Base-by-base conservation (phyloP, 1,140 invertebrate genomes). In the Leptinotarsa undecemlineata region DNA sequence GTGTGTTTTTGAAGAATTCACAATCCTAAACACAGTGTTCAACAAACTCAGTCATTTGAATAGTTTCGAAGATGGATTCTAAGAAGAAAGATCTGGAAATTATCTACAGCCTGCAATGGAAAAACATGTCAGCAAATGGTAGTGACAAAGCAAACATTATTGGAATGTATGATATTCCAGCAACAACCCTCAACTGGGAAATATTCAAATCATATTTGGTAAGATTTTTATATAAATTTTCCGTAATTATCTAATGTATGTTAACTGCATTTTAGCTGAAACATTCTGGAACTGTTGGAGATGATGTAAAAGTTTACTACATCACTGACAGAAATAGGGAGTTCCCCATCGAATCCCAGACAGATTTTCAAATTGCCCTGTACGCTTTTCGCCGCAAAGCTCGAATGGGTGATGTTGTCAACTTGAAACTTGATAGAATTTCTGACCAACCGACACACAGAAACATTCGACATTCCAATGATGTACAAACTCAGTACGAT, bases 201-300 rank as follows among this genome's bases (percentile, higher is more conserved):
- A 81, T 78, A 63, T 86, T 86, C 70, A 85, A 85, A 78, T 84
- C 83, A 5, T 86, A 86, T 76, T 74, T 86, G 78, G 85, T 86
- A 80, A 82, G 67, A 75, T 73, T 19, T 26, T 5, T 11, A 19
- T 42, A 42, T 42, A 21, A 23, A 4, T 42, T 8, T 42, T 42
- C n/a, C 51, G 71, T 5, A 19, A 62, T 19, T 21, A 62, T 19
- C 66, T 68, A 68, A 23, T n/a, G 6, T 20, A 42, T 68, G 33
- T 33, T 33, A 33, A 33, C 33, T 42, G 33, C 33, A 1, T 78
- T 78, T 23, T 64, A 85, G 82, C 76, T 84, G 57, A 85, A 85
- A 78, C 82, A 84, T 81, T 82, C 83, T 23, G 82, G 83, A 5
- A 79, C 78, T n/a, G 73, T 77, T 26, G 79, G 76, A 17, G 77